phyloP scores from a whole-genome alignment of 2,113 vertebrate species.

The Salvelinus alpinus region DNA sequence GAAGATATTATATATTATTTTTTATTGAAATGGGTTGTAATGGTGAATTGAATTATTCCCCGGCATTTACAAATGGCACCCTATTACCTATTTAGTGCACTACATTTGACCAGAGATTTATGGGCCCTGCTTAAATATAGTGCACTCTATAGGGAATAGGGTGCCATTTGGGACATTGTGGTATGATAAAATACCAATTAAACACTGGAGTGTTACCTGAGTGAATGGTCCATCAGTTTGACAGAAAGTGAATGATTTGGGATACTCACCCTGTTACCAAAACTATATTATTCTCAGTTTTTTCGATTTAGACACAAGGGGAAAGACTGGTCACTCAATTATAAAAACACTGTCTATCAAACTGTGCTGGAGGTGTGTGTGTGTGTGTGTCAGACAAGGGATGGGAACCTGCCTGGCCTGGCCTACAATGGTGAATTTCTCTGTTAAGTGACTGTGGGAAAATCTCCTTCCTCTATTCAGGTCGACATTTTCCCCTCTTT shows the following conservation, averaged over 20 bases:
- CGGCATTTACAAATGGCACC: too few species aligned
- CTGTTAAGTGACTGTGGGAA: constrained; percentile 99
- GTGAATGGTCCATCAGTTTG: constrained; percentile 7
- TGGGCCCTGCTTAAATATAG: too few species aligned
- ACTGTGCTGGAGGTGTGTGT: constrained; percentile 76
- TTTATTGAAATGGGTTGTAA: too few species aligned
- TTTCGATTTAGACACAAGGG: constrained; percentile 86
- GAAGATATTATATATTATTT: too few species aligned
- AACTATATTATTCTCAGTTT: constrained; percentile 85
- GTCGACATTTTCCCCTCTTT: constrained; percentile 89
- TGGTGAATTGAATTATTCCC: too few species aligned
- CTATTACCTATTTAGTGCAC: too few species aligned
- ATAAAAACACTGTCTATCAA: constrained; percentile 97
- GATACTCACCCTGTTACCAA: constrained; percentile 14
- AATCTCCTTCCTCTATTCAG: constrained; percentile 99
- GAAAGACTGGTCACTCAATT: constrained; percentile 89
- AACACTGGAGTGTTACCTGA: constrained; percentile 12
- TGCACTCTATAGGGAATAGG: background rate
- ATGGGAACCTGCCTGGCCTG: constrained; percentile 64
- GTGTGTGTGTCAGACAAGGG: constrained; percentile 59
- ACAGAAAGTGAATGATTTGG: constrained; percentile 30
- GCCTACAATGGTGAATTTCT: constrained; percentile 95
- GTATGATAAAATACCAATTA: constrained; percentile 8
- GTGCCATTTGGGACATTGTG: background rate
- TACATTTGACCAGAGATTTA: too few species aligned